Base-by-base conservation (phyloP, 2,797 vertebrate species). In the Buphagus erythrorhynchus region DNA sequence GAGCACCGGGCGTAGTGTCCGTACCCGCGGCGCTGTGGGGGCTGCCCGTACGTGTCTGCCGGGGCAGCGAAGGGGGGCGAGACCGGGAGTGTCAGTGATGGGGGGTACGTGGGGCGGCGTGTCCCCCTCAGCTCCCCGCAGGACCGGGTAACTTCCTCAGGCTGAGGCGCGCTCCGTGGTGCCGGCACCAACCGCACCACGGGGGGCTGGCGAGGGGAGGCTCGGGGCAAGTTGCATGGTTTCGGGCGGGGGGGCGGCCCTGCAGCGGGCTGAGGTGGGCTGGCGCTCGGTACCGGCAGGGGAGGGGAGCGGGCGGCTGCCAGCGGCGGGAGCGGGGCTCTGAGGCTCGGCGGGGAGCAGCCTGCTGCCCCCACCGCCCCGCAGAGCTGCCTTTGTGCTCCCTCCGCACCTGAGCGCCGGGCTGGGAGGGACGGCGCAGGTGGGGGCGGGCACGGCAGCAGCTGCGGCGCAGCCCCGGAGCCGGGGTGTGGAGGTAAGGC, bases 401-500 rank as follows among this genome's bases (percentile, higher is more conserved):
- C 54, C 43, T 79, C 81, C 58, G 91, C 85, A 93, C 91, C 91
- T 91, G 91, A 91, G 88, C 13, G 68, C 58, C 20, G 15, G 49
- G 66, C 87, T 35, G 84, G 16, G 49, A 90, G 59, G 75, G 58
- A 75, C 45, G 74, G 82, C 38, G 72, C 82, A 89, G 69, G 86
- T 62, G 71, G 58, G 54, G 69, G 76, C 62, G 81, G 85, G 73
- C 71, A 26, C 65, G 71, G 78, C 8, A 9, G 52, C 77, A 21
- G 66, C 69, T 45, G 85, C 59, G 42, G 79, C 62, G 31, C 84
- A 78, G 76, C 66, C n/a, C 66, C 14, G 26, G 80, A 86, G 88
- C 85, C 62, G 12, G 71, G 46, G 81, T 54, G 51, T 36, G 51
- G 81, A 90, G 94, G 94, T 86, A 86, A 76, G 94, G 79, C 31